Evolutionary conservation across 2,888 invertebrate genomes (phyloP).

Genomic region (Tinea semifulvella): DNA sequence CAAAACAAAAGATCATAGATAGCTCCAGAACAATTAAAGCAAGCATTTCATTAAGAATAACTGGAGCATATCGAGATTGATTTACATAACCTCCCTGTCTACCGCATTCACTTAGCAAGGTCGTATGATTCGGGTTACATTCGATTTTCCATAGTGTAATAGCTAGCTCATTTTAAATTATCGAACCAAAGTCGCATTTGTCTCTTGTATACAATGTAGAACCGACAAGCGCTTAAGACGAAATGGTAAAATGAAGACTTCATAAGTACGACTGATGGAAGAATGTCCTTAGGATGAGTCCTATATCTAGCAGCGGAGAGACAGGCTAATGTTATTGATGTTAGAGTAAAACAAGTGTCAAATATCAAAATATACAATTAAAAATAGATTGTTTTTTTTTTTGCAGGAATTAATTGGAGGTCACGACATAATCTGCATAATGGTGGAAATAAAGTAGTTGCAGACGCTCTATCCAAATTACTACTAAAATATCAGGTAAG

Average conservation of each 20-base stretch:
- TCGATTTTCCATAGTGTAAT: background rate
- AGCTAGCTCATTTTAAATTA: too few species aligned
- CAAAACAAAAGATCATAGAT: background rate
- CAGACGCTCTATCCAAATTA: slow-evolving; percentile 45
- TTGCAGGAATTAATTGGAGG: slow-evolving; percentile 53
- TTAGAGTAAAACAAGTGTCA: too few species aligned
- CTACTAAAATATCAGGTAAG: slow-evolving; percentile 51
- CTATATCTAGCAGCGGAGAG: too few species aligned
- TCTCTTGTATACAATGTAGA: too few species aligned
- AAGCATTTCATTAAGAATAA: slow-evolving; percentile 14
- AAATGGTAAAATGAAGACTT: too few species aligned
- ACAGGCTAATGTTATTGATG: too few species aligned
- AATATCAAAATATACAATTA: too few species aligned
- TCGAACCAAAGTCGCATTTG: too few species aligned
- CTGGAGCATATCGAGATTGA: slow-evolving; percentile 18
- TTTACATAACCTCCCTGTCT: slow-evolving; percentile 18
- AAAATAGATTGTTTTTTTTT: background rate
- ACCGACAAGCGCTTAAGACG: too few species aligned
- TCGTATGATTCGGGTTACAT: slow-evolving; percentile 13
- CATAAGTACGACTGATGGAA: too few species aligned
- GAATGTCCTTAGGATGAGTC: too few species aligned
- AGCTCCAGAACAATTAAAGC: slow-evolving; percentile 5
- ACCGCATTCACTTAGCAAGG: slow-evolving; percentile 20
- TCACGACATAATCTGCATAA: slow-evolving; percentile 47
- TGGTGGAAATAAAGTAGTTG: slow-evolving; percentile 35